Evolutionary conservation across 2,113 vertebrate species (phyloP).

Genomic region (Genyomyrus donnyi): DNA sequence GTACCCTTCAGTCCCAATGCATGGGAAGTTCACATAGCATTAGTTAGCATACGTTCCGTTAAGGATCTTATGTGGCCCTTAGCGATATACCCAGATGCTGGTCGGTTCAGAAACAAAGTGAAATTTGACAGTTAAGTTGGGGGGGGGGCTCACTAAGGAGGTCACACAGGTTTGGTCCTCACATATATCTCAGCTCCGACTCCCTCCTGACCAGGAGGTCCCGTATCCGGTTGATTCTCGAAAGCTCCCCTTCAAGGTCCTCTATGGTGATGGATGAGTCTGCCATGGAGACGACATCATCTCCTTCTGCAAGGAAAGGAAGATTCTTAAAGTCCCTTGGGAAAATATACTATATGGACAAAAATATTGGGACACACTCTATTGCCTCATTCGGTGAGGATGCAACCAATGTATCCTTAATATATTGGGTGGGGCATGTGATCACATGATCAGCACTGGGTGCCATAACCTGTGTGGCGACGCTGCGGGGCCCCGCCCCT

Average conservation of each 20-base stretch:
- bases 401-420: background rate
- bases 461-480: background rate
- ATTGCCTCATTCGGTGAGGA: background rate
- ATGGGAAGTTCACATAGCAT: background rate
- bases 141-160: background rate
- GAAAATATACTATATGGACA: background rate
- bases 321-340: background rate
- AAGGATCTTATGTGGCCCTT: background rate
- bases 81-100: background rate
- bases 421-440: background rate
- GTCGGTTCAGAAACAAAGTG: no score
- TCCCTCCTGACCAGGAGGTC: constrained; percentile 76
- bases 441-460: background rate
- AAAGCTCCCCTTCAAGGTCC: constrained; percentile 76
- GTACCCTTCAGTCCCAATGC: background rate
- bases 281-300: constrained; percentile 73
- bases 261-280: constrained; percentile 73
- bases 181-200: constrained; percentile 82
- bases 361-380: background rate
- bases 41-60: background rate
- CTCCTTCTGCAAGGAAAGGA: constrained; percentile 44
- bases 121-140: no score
- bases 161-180: constrained; percentile 39
- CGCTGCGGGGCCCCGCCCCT: background rate
- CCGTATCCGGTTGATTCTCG: constrained; percentile 73